phyloP scores from a whole-genome alignment of 2,797 vertebrate genomes.

The Myotis vivesi region DNA sequence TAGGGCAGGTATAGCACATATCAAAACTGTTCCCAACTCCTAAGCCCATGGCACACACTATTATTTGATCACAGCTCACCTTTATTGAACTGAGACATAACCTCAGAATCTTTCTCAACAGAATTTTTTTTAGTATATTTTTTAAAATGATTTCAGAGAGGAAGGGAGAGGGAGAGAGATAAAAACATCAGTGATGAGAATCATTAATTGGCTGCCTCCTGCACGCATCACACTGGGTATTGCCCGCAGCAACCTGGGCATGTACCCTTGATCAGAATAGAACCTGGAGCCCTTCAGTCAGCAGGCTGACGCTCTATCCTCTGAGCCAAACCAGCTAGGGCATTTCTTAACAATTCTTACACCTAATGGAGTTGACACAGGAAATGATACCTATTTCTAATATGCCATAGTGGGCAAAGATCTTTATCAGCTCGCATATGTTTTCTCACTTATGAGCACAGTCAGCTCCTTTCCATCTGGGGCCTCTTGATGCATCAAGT shows the following conservation, averaged over 20 bases:
- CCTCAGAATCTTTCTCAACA: neutral
- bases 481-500: neutral
- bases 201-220: no score
- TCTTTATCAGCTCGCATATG: neutral
- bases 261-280: no score
- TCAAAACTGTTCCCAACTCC: neutral
- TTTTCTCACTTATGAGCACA: neutral
- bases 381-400: neutral
- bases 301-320: no score
- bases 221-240: no score
- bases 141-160: no score
- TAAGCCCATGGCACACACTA: neutral
- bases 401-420: neutral
- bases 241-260: no score
- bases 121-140: neutral
- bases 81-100: neutral
- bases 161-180: no score
- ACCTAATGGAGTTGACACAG: neutral
- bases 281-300: no score
- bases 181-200: no score
- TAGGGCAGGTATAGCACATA: neutral
- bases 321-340: no score
- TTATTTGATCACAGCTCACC: neutral
- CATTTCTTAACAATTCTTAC: neutral
- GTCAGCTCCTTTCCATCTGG: neutral